phyloP scores from a whole-genome alignment of 1,140 invertebrate species.

The Yoshiicerus persimilis region DNA sequence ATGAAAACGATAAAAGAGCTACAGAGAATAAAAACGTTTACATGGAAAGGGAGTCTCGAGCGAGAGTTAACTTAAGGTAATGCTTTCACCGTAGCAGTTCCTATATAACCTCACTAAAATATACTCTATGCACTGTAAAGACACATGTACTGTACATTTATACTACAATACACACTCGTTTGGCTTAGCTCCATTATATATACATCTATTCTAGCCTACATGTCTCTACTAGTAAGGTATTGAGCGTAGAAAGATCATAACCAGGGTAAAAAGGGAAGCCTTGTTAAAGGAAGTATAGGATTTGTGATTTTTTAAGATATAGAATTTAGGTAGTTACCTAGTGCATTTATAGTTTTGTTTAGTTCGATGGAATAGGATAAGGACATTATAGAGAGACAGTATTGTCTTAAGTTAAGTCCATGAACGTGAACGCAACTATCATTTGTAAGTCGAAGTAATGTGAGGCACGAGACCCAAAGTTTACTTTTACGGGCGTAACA shows the following conservation, averaged over 20 bases:
- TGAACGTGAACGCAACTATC: conserved; percentile 11
- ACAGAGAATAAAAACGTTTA: conserved; percentile 15
- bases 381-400: neutral
- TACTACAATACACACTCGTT: neutral
- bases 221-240: neutral
- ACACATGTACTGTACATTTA: no score
- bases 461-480: conserved; percentile 17
- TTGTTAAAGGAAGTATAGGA: neutral
- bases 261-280: neutral
- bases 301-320: neutral
- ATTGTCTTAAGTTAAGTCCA: neutral
- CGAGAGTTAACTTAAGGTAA: neutral
- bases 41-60: conserved; percentile 9
- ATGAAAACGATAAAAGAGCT: conserved; percentile 2
- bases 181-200: neutral
- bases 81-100: neutral
- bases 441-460: conserved; percentile 20
- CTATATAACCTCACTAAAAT: neutral
- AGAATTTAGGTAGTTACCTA: no score
- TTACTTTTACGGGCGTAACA: conserved; percentile 29
- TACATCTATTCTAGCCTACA: neutral
- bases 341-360: no score
- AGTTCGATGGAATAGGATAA: neutral
- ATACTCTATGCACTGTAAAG: no score
- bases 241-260: neutral